Conservation (phyloP, 2,797 vertebrate genomes). For the Mus caroli region DNA sequence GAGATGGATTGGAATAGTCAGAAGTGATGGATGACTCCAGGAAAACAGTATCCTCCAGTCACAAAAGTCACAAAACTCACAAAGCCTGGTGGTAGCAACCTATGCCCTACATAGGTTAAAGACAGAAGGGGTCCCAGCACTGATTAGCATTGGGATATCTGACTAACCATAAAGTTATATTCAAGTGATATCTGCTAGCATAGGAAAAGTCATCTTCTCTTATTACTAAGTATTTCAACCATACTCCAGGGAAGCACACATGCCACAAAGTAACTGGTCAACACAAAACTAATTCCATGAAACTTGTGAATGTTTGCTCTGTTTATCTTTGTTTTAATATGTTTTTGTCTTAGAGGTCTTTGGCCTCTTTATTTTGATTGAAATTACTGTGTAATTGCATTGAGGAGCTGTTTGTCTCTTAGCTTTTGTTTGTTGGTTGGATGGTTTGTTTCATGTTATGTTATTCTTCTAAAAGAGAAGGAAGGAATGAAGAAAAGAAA, state of each 20-base stretch:
- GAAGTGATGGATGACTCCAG: background rate
- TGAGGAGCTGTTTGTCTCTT: background rate
- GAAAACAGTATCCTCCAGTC: background rate
- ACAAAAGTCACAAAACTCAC: background rate
- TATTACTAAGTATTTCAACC: background rate
- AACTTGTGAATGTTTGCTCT: background rate
- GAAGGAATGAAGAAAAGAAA: background rate
- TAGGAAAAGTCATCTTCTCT: background rate
- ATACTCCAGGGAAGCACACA: background rate
- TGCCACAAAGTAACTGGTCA: background rate
- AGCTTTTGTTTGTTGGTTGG: background rate
- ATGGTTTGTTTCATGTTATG: background rate
- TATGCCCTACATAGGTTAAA: background rate
- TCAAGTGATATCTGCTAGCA: background rate
- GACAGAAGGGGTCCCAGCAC: background rate
- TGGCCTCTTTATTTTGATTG: background rate
- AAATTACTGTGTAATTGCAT: background rate
- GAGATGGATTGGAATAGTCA: background rate
- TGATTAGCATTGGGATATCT: background rate
- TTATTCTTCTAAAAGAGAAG: background rate
- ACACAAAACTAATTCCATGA: background rate
- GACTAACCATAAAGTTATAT: background rate
- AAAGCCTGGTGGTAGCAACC: background rate
- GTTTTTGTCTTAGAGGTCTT: background rate
- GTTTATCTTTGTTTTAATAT: background rate